phyloP scores from a whole-genome alignment of 2,113 vertebrate genomes.

The Neogale vison region DNA sequence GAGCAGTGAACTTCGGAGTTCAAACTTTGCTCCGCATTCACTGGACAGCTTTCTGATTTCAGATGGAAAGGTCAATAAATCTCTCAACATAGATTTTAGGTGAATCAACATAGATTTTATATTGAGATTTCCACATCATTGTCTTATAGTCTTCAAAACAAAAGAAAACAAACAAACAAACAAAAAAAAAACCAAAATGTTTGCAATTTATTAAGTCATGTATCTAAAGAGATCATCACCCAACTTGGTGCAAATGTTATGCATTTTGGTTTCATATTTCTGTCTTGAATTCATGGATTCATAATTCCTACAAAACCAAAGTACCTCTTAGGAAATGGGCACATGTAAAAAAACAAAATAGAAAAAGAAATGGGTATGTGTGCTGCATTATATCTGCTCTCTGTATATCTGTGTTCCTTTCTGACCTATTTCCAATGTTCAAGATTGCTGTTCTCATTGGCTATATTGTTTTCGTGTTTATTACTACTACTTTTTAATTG shows the following conservation, averaged over 20 bases:
- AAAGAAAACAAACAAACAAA: background rate
- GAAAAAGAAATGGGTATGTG: background rate
- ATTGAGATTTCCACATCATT: background rate
- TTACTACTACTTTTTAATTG: constrained; percentile 69
- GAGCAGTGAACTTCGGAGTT: background rate
- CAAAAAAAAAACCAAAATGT: background rate
- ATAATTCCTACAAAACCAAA: background rate
- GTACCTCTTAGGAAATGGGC: constrained; percentile 22
- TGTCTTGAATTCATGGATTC: constrained; percentile 13
- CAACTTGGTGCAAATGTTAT: background rate
- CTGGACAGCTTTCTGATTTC: background rate
- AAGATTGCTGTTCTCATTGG: constrained; percentile 14
- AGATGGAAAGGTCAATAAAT: background rate
- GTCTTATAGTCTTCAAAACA: background rate
- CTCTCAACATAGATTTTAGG: background rate
- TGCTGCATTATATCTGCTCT: background rate
- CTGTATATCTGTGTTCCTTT: background rate
- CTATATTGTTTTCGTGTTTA: constrained; percentile 24
- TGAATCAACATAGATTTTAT: background rate
- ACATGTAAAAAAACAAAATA: background rate
- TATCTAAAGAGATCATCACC: background rate
- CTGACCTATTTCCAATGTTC: constrained; percentile 51
- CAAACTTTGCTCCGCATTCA: background rate
- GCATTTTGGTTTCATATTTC: constrained; percentile 25
- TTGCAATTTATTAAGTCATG: background rate